Conservation (phyloP, 2,888 invertebrate species). For the Heliconius aoede region DNA sequence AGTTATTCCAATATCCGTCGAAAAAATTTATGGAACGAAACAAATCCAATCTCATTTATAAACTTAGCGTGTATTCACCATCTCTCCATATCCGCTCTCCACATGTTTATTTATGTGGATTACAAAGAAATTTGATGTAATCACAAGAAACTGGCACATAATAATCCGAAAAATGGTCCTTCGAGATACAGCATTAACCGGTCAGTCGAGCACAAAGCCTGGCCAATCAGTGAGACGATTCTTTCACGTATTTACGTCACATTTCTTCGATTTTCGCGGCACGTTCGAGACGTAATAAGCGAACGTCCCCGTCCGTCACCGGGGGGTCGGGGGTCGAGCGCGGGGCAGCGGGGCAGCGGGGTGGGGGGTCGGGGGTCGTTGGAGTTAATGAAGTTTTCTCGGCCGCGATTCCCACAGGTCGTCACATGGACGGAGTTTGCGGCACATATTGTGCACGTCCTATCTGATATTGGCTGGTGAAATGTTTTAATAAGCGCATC, state of each 20-base stretch:
- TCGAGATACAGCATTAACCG: slow-evolving; percentile 79
- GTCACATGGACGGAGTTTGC: slow-evolving; percentile 81
- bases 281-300: slow-evolving; percentile 83
- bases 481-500: slow-evolving; percentile 84
- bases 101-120: slow-evolving; percentile 42
- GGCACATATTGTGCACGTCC: slow-evolving; percentile 81
- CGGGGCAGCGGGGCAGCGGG: slow-evolving; percentile 63
- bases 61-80: slow-evolving; percentile 27
- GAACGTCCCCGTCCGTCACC: slow-evolving; percentile 72
- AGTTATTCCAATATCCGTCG: slow-evolving; percentile 31
- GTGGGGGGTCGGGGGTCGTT: slow-evolving; percentile 64
- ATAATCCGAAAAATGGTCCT: slow-evolving; percentile 69
- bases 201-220: slow-evolving; percentile 77
- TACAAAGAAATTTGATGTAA: slow-evolving; percentile 52
- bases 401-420: slow-evolving; percentile 83
- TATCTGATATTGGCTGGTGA: slow-evolving; percentile 79
- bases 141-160: slow-evolving; percentile 68
- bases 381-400: slow-evolving; percentile 84
- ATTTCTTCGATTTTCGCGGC: slow-evolving; percentile 84
- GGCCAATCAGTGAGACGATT: slow-evolving; percentile 78
- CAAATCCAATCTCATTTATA: slow-evolving; percentile 32
- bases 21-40: slow-evolving; percentile 24
- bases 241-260: slow-evolving; percentile 81
- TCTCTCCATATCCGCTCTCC: neutral
- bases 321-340: slow-evolving; percentile 50